Conservation (phyloP, 2,888 invertebrate genomes). For the Ectemnius lituratus region DNA sequence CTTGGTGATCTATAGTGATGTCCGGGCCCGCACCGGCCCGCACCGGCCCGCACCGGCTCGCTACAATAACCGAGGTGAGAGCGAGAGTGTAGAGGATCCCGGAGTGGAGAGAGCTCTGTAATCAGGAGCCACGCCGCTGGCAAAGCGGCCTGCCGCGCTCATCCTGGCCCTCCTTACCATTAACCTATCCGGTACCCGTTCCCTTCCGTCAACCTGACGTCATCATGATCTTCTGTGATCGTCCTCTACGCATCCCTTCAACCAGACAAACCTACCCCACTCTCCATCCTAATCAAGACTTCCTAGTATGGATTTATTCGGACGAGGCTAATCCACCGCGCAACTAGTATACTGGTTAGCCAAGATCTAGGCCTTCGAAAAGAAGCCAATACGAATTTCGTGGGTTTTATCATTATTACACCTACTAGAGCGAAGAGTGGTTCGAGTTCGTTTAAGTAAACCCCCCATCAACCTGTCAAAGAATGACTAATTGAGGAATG, state of each 20-base stretch:
- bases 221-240: conserved; percentile 58
- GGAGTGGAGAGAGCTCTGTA: conserved; percentile 70
- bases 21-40: conserved; percentile 47
- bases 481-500: conserved; percentile 44
- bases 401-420: too few species aligned
- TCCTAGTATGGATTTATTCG: conserved; percentile 15
- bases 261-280: not conserved
- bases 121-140: conserved; percentile 75
- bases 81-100: conserved; percentile 75
- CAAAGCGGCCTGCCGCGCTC: conserved; percentile 61
- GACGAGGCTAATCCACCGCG: not conserved
- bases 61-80: conserved; percentile 74
- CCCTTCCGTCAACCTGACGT: conserved; percentile 64
- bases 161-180: conserved; percentile 70
- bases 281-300: not conserved
- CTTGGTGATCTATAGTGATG: conserved; percentile 71
- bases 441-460: conserved; percentile 31
- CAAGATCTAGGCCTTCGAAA: too few species aligned
- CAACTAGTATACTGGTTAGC: conserved; percentile 15
- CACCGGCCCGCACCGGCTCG: conserved; percentile 36
- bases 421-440: not conserved
- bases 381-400: too few species aligned
- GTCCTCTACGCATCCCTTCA: conserved; percentile 37
- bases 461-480: conserved; percentile 45
- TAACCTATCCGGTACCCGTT: conserved; percentile 71